phyloP scores from a whole-genome alignment of 2,888 invertebrate species.

The Drosophila macrospina region DNA sequence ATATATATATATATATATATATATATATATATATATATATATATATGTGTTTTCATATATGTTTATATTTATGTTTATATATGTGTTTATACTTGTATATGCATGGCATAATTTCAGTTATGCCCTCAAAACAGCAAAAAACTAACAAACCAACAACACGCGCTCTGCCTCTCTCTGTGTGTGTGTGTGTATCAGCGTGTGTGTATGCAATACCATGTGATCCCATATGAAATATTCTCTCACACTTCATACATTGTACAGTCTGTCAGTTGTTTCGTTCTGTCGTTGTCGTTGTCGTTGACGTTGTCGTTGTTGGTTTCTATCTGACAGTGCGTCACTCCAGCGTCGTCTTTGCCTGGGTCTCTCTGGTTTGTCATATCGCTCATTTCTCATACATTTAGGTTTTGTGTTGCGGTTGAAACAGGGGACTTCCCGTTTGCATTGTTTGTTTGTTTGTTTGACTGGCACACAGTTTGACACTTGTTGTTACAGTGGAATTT shows the following conservation, averaged over 20 bases:
- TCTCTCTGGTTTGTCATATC: constrained; percentile 18
- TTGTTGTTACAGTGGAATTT: constrained; percentile 6
- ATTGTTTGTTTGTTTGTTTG: constrained; percentile 13
- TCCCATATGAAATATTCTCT: constrained; percentile 33
- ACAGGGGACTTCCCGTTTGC: background rate
- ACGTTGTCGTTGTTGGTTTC: too few species aligned
- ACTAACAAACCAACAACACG: constrained; percentile 24
- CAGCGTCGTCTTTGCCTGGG: constrained; percentile 8
- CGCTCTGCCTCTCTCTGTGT: background rate
- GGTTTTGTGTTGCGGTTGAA: background rate
- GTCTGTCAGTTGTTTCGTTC: constrained; percentile 24
- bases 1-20: background rate
- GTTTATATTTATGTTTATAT: too few species aligned
- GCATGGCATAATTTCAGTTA: constrained; percentile 49
- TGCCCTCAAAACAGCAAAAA: constrained; percentile 38
- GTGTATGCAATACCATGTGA: constrained; percentile 22
- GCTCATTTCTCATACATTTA: constrained; percentile 8
- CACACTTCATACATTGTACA: constrained; percentile 14
- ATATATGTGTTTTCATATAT: too few species aligned
- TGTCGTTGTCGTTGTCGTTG: too few species aligned
- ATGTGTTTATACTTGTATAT: too few species aligned
- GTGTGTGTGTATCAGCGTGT: constrained; percentile 2
- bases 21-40: background rate
- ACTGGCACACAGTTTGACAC: constrained; percentile 34
- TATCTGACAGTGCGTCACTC: constrained; percentile 47